Evolutionary conservation across 2,888 invertebrate genomes (phyloP).

Genomic region (Lasioglossum pauxillum): DNA sequence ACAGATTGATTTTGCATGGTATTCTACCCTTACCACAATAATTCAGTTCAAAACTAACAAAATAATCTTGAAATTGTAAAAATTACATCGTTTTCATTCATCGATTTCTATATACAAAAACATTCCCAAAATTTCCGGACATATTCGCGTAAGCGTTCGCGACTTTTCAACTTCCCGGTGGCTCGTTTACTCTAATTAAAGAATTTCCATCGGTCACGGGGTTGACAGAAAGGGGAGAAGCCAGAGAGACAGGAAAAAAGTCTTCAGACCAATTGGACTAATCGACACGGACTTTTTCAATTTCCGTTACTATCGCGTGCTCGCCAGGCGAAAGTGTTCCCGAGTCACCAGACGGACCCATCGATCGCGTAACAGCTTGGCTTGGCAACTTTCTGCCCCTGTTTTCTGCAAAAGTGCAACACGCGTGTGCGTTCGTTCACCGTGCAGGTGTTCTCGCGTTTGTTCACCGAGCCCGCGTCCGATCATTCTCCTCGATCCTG

Average conservation of each 20-base stretch:
- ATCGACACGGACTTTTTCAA: conserved; percentile 56
- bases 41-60: no score
- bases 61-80: neutral
- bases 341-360: conserved; percentile 33
- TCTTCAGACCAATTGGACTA: conserved; percentile 38
- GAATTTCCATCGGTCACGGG: neutral
- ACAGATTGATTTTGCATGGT: no score
- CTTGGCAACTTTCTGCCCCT: conserved; percentile 44
- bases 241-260: neutral
- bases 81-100: neutral
- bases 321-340: conserved; percentile 33
- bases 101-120: neutral
- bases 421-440: neutral
- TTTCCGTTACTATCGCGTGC: conserved; percentile 41
- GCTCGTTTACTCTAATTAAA: neutral
- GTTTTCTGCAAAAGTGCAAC: neutral
- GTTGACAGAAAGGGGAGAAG: neutral
- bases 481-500: conserved; percentile 34
- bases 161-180: neutral
- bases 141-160: neutral
- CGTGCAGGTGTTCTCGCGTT: conserved; percentile 19
- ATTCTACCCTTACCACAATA: no score
- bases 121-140: neutral
- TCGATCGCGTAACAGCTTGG: conserved; percentile 43
- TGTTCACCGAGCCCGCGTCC: conserved; percentile 24